A percentile compares a stretch with the other conserved stretches of the same genome.
Evolutionary conservation across 2,888 invertebrate species (phyloP).

Genomic region (Vanessa cardui): DNA sequence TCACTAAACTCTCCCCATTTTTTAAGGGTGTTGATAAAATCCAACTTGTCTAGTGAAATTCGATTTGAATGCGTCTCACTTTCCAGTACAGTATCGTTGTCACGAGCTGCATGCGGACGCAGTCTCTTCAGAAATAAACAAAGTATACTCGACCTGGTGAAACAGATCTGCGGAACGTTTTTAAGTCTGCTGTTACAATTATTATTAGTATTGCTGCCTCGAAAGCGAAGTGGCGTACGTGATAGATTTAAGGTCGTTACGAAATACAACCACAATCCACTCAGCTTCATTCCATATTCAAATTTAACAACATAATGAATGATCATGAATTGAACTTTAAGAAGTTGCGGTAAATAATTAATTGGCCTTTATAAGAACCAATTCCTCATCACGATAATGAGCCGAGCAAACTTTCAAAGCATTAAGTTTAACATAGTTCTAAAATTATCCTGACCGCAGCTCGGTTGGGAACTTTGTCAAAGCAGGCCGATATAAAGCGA

Average conservation of each 20-base stretch:
- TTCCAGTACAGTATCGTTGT: not conserved
- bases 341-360: conserved; percentile 9
- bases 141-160: too few relatives aligned
- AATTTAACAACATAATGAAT: too few relatives aligned
- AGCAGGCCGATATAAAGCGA: conserved; percentile 22
- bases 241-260: too few relatives aligned
- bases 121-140: too few relatives aligned
- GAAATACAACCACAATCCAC: too few relatives aligned
- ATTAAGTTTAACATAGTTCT: conserved; percentile 4
- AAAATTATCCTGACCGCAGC: conserved; percentile 12
- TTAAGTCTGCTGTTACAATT: too few relatives aligned
- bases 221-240: too few relatives aligned
- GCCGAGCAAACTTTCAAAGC: not conserved
- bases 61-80: not conserved
- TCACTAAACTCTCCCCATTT: not conserved
- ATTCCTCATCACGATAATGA: conserved; percentile 10
- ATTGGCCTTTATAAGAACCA: not conserved
- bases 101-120: not conserved
- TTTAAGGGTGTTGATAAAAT: not conserved
- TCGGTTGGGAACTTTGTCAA: conserved; percentile 30
- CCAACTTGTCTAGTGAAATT: not conserved
- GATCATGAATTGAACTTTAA: not conserved
- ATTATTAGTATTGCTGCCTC: too few relatives aligned
- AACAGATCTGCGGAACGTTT: too few relatives aligned
- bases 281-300: too few relatives aligned